Evolutionary conservation across 2,888 invertebrate species (phyloP).

Genomic region (Caenorhabditis zanzibari): DNA sequence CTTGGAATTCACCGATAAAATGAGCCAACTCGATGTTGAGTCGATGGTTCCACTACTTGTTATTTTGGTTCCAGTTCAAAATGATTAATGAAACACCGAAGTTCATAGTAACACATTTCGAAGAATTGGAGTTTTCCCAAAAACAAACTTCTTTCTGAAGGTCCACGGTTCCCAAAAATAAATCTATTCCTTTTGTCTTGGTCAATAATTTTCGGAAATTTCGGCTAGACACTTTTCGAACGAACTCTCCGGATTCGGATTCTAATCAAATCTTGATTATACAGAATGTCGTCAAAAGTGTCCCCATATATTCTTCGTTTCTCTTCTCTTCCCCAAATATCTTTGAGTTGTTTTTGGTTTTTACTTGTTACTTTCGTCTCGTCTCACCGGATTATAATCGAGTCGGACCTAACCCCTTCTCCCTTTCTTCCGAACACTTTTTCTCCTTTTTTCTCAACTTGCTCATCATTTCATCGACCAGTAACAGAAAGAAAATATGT

Average conservation of each 20-base stretch:
- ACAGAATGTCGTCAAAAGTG: background rate
- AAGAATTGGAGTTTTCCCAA: background rate
- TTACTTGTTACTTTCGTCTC: slow-evolving; percentile 41
- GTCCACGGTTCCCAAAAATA: slow-evolving; percentile 12
- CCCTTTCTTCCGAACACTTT: slow-evolving; percentile 35
- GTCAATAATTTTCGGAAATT: background rate
- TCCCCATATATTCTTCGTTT: slow-evolving; percentile 1
- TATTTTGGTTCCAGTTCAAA: background rate
- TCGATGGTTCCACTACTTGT: too few relatives aligned
- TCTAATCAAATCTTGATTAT: background rate
- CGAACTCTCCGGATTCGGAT: background rate
- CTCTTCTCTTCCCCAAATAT: slow-evolving; percentile 37
- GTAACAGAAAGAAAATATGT: slow-evolving; percentile 20
- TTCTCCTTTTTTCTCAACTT: slow-evolving; percentile 21
- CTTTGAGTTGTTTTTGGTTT: slow-evolving; percentile 43
- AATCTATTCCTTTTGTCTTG: background rate
- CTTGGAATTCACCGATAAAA: too few relatives aligned
- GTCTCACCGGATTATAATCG: slow-evolving; percentile 52
- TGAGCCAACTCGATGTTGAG: too few relatives aligned
- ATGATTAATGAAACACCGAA: background rate
- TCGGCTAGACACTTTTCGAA: slow-evolving; percentile 21
- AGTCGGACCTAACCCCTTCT: slow-evolving; percentile 43
- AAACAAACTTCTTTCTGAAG: background rate
- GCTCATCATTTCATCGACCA: slow-evolving; percentile 20
- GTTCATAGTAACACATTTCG: background rate